phyloP scores from a whole-genome alignment of 1,140 invertebrate genomes.

The Leptinotarsa texana region DNA sequence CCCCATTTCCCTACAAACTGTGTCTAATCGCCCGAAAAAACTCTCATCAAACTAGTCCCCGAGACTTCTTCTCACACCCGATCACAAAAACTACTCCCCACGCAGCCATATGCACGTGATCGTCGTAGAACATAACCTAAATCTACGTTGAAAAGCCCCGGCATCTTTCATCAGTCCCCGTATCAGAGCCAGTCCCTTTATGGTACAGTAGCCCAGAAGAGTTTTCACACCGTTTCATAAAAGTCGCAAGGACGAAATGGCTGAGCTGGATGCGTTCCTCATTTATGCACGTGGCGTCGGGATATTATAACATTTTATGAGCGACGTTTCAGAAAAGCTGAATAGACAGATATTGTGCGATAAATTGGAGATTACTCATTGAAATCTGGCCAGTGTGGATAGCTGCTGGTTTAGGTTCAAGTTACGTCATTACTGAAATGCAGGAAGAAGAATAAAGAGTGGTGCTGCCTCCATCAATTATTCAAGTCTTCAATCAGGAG shows the following conservation, averaged over 20 bases:
- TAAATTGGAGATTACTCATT: constrained; percentile 25
- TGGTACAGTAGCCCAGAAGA: constrained; percentile 9
- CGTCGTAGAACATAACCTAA: constrained; percentile 22
- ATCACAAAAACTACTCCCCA: constrained; percentile 14
- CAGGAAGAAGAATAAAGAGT: no score
- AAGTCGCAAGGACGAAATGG: neutral
- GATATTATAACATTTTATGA: constrained; percentile 23
- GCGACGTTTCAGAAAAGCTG: constrained; percentile 18
- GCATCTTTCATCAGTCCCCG: constrained; percentile 15
- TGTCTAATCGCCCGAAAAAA: neutral
- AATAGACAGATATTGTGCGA: constrained; percentile 22
- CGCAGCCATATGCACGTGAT: constrained; percentile 19
- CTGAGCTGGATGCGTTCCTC: neutral
- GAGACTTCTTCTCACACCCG: neutral
- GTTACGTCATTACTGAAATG: neutral
- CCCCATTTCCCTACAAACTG: no score
- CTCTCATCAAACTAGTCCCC: neutral
- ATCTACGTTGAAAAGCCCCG: constrained; percentile 22
- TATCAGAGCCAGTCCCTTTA: constrained; percentile 16
- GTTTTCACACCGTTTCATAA: neutral
- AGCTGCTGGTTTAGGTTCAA: neutral
- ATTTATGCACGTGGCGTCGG: constrained; percentile 21
- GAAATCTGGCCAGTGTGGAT: neutral
- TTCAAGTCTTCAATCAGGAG: no score
- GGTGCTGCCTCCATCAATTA: no score